Conservation (phyloP, 2,113 vertebrate genomes). For the Amphiprion percula region DNA sequence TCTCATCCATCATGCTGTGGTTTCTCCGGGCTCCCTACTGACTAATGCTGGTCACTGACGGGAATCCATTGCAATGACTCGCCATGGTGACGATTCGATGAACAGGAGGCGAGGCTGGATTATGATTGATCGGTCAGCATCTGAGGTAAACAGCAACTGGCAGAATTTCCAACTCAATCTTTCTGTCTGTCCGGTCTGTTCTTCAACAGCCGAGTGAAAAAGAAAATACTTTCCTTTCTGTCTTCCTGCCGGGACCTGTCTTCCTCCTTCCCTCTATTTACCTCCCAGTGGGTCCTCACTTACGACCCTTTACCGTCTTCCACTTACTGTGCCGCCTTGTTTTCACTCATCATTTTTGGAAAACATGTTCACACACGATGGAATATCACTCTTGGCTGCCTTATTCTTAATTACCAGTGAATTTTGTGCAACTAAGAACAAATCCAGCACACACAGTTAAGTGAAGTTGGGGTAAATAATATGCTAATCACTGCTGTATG, state of each 20-base stretch:
- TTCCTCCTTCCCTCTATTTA: constrained; percentile 18
- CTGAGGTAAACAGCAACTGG: constrained; percentile 30
- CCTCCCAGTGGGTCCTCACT: background rate
- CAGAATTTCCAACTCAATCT: constrained; percentile 39
- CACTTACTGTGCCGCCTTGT: background rate
- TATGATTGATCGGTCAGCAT: constrained; percentile 28
- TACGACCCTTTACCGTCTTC: background rate
- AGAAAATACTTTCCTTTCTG: constrained; percentile 9
- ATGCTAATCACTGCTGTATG: too few species aligned
- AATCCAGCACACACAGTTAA: too few species aligned
- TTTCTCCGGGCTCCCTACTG: constrained; percentile 32
- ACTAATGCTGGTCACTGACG: constrained; percentile 27
- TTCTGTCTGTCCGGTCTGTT: constrained; percentile 16
- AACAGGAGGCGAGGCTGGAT: constrained; percentile 31
- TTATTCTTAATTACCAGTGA: background rate
- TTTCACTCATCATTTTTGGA: background rate
- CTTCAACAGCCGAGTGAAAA: constrained; percentile 41
- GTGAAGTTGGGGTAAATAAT: too few species aligned
- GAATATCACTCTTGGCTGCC: constrained; percentile 1
- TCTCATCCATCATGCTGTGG: constrained; percentile 44
- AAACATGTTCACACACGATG: constrained; percentile 23
- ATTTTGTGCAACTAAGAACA: too few species aligned
- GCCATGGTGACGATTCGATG: constrained; percentile 18
- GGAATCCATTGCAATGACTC: constrained; percentile 35
- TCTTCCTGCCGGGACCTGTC: constrained; percentile 54